Conservation (phyloP, 2,797 vertebrate genomes). For the Sebastes steindachneri region DNA sequence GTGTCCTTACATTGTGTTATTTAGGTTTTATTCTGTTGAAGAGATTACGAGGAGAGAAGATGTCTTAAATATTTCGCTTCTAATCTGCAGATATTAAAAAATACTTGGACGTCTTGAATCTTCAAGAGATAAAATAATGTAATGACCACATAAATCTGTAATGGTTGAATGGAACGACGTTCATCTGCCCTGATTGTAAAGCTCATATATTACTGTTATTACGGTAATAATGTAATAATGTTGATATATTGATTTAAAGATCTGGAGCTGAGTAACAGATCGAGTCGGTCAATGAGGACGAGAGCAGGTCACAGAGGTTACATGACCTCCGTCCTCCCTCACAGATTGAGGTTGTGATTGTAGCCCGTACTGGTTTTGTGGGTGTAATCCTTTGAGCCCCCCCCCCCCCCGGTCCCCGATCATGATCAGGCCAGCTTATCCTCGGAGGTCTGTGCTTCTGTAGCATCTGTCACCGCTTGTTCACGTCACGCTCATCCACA, state of each 20-base stretch:
- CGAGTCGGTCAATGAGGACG: not conserved
- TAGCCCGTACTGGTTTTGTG: constrained; percentile 3
- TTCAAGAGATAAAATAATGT: not conserved
- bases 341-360: constrained; percentile 35
- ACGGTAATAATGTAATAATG: too few species aligned
- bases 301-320: not conserved
- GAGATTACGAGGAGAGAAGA: not conserved
- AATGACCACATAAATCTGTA: not conserved
- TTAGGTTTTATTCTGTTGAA: not conserved
- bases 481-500: not conserved
- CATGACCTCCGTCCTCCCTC: not conserved
- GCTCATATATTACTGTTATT: not conserved
- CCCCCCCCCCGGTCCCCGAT: constrained; percentile 17
- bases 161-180: fast-evolving
- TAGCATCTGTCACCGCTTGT: constrained; percentile 49
- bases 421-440: constrained; percentile 44
- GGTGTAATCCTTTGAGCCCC: constrained; percentile 61
- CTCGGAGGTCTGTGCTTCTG: constrained; percentile 1
- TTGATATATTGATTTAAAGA: not conserved
- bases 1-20: not conserved
- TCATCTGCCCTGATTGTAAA: not conserved
- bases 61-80: not conserved
- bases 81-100: not conserved
- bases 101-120: not conserved
- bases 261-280: not conserved